These are phyloP conservation scores for Iphiclides podalirius DNA, from an alignment of 2,888 invertebrate species.

Conservation along the genomic window DNA sequence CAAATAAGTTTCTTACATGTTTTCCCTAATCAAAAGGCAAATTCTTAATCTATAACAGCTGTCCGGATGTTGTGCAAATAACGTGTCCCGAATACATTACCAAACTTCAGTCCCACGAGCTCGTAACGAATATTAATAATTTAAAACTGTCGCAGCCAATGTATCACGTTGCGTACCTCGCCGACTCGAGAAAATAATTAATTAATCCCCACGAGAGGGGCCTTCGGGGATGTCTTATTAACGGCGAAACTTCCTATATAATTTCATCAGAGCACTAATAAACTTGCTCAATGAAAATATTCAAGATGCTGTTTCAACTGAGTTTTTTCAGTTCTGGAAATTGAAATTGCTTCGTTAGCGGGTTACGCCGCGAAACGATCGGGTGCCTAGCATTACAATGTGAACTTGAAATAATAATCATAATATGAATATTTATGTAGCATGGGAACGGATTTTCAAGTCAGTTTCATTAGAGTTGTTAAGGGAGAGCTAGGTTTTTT, in stretches of 20 bases:
- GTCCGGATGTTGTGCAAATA: background rate
- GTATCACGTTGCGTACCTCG: constrained; percentile 8
- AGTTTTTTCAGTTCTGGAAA: too few species aligned
- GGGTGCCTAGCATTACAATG: too few species aligned
- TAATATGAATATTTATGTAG: too few species aligned
- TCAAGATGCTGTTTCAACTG: background rate
- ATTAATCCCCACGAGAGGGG: constrained; percentile 7
- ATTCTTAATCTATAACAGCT: background rate
- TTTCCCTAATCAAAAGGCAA: too few species aligned
- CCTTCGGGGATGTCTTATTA: constrained; percentile 2
- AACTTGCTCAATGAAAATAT: constrained; percentile 1
- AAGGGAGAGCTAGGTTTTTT: too few species aligned
- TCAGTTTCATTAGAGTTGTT: too few species aligned
- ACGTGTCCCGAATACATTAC: constrained; percentile 4
- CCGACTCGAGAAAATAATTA: constrained; percentile 6
- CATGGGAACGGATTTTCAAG: too few species aligned
- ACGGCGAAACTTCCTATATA: constrained; percentile 5
- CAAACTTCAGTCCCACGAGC: background rate
- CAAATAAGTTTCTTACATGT: too few species aligned
- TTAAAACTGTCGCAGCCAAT: constrained; percentile 11
- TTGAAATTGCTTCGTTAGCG: too few species aligned
- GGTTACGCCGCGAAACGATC: too few species aligned
- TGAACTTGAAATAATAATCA: too few species aligned
- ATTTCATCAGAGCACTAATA: constrained; percentile 3
- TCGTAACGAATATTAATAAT: constrained; percentile 9